Evolutionary conservation across 1,140 invertebrate species (phyloP).

Genomic region (Panagrolaimus sp.): DNA sequence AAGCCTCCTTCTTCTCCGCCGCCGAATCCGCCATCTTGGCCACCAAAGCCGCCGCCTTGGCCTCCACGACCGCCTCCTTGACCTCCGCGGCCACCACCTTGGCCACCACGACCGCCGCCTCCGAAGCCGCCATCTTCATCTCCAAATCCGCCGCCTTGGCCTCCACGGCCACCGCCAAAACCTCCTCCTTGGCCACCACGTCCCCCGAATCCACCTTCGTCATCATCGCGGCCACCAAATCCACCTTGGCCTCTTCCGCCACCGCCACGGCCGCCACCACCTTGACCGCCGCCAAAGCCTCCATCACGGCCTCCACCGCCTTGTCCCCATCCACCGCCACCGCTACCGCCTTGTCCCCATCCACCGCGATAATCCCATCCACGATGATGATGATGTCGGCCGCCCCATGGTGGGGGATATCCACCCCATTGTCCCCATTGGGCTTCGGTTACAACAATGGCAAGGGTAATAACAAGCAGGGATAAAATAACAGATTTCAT

Average conservation of each 20-base stretch:
- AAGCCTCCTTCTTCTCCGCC: background rate
- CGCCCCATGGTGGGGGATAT: too few relatives aligned
- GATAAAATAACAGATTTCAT: too few relatives aligned
- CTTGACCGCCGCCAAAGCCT: background rate
- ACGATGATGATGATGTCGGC: too few relatives aligned
- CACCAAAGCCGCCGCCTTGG: slow-evolving; percentile 42
- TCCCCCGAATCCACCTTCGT: background rate
- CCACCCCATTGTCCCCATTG: too few relatives aligned
- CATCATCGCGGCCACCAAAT: background rate
- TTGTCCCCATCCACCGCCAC: background rate
- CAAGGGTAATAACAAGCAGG: too few relatives aligned
- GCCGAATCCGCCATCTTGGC: slow-evolving; percentile 20
- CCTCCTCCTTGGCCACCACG: slow-evolving; percentile 24
- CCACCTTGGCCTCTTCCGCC: background rate
- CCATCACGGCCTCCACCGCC: background rate
- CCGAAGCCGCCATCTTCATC: slow-evolving; percentile 37
- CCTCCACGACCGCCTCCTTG: slow-evolving; percentile 18
- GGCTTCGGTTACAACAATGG: too few relatives aligned
- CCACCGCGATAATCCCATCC: slow-evolving; percentile 26
- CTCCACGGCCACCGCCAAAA: slow-evolving; percentile 30
- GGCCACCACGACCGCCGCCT: slow-evolving; percentile 41
- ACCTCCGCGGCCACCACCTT: slow-evolving; percentile 24
- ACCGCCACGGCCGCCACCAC: background rate
- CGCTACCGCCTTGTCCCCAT: slow-evolving; percentile 27
- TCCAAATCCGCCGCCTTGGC: slow-evolving; percentile 40